Base-by-base conservation (phyloP, 2,113 vertebrate species). In the Phyllostomus discolor region DNA sequence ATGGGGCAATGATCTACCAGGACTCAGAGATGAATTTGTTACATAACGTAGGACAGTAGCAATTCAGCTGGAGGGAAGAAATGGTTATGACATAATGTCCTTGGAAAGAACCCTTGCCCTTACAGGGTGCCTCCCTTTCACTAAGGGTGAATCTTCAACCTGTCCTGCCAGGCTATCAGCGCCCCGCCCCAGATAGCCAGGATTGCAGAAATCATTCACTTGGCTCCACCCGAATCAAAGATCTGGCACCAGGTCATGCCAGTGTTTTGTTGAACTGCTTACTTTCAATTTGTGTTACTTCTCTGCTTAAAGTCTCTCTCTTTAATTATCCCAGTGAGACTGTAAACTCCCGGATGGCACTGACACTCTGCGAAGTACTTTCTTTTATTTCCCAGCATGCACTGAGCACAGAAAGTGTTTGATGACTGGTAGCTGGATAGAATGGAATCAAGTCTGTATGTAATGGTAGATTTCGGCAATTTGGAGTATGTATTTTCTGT, bases 311-410 rank as follows among this genome's bases (percentile, higher is more conserved):
- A 72, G 52, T 73, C 52, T 95, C 85, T 90, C 57, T 59, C 38
- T 78, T 95, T 95, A 66, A 94, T 81, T 84, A 95, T 38, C 81
- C 67, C 46, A 57, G 22, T 38, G 85, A 91, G 88, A 76, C n/a
- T 50, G 33, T 91, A 72, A 93, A 62, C n/a, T 93, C 41, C 12
- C 91, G n/a, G 35, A 73, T 10, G 3, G 76, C 66, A 90, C 14
- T 33, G 46, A 88, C 80, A n/a, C 72, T 84, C 41, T 92, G 41
- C 43, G 66, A 92, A 81, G 54, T 35, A 87, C 33, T 64, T 48
- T 33, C 28, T 92, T 59, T 6, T 46, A 92, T 95, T 80, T 31
- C 69, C 84, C 88, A 35, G 38, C 79, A 52, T 66, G 43, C 31
- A 43, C 70, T 72, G 90, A 72, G 43, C 52, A 48, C 17, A 93